Percentiles rank a stretch among this genome's conserved stretches.
These are phyloP conservation scores for Liolophura sinensis DNA, from an alignment of 1,140 invertebrate genomes.

Conservation along the genomic window DNA sequence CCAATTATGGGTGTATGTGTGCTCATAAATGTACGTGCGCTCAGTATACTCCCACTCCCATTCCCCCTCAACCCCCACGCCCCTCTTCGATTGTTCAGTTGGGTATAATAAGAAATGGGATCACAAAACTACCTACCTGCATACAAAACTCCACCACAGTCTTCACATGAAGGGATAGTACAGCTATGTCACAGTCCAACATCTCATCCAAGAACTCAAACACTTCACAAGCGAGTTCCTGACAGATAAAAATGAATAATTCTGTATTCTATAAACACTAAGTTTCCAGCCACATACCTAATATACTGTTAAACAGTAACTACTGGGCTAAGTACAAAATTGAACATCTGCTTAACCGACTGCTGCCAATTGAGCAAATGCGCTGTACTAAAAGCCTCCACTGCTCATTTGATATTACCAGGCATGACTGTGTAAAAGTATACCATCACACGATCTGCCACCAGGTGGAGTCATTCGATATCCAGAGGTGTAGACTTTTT, in stretches of 20 bases:
- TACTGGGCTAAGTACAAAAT: not conserved
- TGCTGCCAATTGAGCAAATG: no score
- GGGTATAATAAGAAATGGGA: no score
- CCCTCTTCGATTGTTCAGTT: no score
- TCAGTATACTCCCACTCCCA: no score
- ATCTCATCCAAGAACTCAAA: constrained; percentile 77
- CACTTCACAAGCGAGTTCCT: constrained; percentile 66
- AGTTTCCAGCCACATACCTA: constrained; percentile 53
- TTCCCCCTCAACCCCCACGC: no score
- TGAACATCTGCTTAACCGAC: constrained; percentile 2
- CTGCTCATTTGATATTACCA: not conserved
- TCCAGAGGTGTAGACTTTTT: no score
- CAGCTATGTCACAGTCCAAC: constrained; percentile 68
- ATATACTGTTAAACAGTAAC: constrained; percentile 2
- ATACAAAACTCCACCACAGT: constrained; percentile 71
- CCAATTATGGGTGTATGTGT: no score
- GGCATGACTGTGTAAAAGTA: no score
- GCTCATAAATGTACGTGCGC: no score
- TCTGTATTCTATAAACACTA: not conserved
- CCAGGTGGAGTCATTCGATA: no score
- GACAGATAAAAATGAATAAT: constrained; percentile 16
- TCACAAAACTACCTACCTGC: constrained; percentile 52
- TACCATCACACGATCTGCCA: no score
- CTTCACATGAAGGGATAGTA: constrained; percentile 70
- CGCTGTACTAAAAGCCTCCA: not conserved